These are phyloP conservation scores for Tiliacea aurago DNA, from an alignment of 2,888 invertebrate genomes.

Conservation along the genomic window DNA sequence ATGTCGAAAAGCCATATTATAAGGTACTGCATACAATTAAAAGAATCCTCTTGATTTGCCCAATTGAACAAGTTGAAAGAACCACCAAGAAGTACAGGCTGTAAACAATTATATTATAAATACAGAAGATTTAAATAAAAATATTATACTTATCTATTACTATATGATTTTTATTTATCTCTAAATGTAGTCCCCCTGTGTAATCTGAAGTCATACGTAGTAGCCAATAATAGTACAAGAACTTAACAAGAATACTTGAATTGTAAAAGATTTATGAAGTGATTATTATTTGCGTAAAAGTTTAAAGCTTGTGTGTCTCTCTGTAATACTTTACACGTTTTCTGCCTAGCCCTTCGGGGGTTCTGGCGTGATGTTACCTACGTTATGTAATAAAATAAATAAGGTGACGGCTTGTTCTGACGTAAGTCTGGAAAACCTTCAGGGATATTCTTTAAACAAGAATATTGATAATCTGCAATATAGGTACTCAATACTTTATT, in stretches of 20 bases:
- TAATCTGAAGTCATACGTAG: background rate
- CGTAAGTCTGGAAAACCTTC: background rate
- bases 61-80: conserved; percentile 27
- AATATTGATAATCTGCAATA: background rate
- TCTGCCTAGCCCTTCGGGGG: background rate
- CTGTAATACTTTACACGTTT: background rate
- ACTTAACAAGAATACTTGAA: background rate
- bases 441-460: background rate
- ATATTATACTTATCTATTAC: conserved; percentile 40
- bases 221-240: background rate
- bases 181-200: background rate
- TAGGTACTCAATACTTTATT: too few species aligned
- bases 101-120: conserved; percentile 34
- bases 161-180: conserved; percentile 37
- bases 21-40: background rate
- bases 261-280: background rate
- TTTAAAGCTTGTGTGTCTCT: background rate
- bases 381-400: background rate
- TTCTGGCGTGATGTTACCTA: background rate
- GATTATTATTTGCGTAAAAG: background rate
- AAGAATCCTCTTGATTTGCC: conserved; percentile 18
- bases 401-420: background rate
- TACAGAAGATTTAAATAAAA: conserved; percentile 54
- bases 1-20: too few species aligned
- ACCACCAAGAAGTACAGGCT: conserved; percentile 20